These are phyloP conservation scores for Babylonia areolata DNA, from an alignment of 1,140 invertebrate genomes.

Conservation along the genomic window DNA sequence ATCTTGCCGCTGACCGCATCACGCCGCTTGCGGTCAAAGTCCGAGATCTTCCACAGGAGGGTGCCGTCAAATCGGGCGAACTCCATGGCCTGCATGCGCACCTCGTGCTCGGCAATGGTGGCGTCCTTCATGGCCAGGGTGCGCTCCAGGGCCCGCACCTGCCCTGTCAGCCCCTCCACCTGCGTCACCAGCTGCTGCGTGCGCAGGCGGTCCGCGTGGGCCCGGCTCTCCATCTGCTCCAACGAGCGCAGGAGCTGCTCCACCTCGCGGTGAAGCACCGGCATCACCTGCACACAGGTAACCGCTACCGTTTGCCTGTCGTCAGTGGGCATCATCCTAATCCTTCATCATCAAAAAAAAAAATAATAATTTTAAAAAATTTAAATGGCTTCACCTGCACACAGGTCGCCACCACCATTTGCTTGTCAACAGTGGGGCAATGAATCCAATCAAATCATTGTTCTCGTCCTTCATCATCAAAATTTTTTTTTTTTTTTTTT, in stretches of 20 bases:
- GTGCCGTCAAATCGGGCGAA: slow-evolving; percentile 67
- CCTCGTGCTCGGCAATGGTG: slow-evolving; percentile 58
- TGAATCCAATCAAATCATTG: no score
- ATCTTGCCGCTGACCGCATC: slow-evolving; percentile 67
- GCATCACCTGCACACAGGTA: slow-evolving; percentile 30
- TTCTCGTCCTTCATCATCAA: no score
- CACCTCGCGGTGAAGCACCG: slow-evolving; percentile 47
- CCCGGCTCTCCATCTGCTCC: slow-evolving; percentile 43
- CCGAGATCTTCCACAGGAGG: slow-evolving; percentile 69
- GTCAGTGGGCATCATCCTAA: no score
- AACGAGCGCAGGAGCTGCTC: slow-evolving; percentile 46
- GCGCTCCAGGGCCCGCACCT: slow-evolving; percentile 57
- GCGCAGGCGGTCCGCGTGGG: slow-evolving; percentile 12
- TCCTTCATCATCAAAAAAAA: no score
- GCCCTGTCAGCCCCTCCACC: slow-evolving; percentile 50
- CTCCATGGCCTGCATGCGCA: slow-evolving; percentile 59
- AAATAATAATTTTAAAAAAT: no score
- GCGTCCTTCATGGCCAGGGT: slow-evolving; percentile 60
- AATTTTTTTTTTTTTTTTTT: no score
- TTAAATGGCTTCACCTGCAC: no score
- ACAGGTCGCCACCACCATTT: no score
- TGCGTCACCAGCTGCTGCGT: slow-evolving; percentile 30
- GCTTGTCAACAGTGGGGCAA: no score
- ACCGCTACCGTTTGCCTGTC: no score
- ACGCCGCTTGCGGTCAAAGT: slow-evolving; percentile 61